Conservation (phyloP, 2,797 vertebrate species). For the Diplodus puntazzo region DNA sequence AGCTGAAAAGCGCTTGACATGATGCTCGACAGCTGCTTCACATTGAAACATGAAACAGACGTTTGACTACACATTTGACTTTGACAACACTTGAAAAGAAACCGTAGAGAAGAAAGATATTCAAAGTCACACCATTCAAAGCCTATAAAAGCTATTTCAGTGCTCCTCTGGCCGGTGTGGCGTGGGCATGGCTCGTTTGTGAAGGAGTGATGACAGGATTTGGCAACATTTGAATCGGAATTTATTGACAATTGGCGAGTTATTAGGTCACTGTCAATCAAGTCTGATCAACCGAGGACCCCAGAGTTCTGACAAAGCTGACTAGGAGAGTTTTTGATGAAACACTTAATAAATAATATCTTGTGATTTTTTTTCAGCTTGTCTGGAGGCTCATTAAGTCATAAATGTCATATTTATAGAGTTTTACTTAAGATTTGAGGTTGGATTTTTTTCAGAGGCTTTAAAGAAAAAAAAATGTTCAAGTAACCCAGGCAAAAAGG, state of each 20-base stretch:
- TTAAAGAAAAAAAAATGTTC: background rate
- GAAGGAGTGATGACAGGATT: background rate
- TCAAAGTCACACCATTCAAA: too few species aligned
- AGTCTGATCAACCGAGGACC: background rate
- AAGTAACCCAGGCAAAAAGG: background rate
- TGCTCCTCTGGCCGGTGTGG: background rate
- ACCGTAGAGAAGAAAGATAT: too few species aligned
- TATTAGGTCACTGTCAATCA: background rate
- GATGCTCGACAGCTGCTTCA: too few species aligned
- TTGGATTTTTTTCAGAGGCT: background rate
- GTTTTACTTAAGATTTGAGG: background rate
- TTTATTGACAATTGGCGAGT: background rate
- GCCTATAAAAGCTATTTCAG: too few species aligned
- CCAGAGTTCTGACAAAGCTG: background rate
- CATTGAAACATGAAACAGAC: too few species aligned
- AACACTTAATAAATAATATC: background rate
- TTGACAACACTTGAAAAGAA: too few species aligned
- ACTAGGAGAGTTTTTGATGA: background rate
- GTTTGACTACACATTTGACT: too few species aligned
- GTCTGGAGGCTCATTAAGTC: background rate
- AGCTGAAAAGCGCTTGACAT: too few species aligned
- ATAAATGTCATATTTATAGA: background rate
- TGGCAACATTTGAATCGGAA: background rate
- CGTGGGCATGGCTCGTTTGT: background rate
- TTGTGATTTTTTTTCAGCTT: too few species aligned